phyloP scores from a whole-genome alignment of 2,113 vertebrate species.

The Oostethus manadensis region DNA sequence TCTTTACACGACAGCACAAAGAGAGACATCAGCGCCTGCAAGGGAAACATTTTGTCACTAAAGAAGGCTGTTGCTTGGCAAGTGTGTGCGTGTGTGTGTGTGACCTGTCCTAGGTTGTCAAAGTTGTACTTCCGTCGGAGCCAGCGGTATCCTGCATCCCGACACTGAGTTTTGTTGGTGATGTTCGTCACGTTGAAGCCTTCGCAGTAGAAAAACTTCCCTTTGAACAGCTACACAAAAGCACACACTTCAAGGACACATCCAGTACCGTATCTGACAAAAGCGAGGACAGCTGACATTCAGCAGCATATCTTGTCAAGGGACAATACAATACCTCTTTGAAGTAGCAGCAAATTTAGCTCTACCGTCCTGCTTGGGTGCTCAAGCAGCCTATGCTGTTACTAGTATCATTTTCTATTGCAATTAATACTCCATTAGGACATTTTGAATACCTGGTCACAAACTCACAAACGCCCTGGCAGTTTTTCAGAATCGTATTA shows the following conservation, averaged over 20 bases:
- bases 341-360: too few relatives aligned
- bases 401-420: too few relatives aligned
- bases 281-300: too few relatives aligned
- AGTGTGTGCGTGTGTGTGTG: background rate
- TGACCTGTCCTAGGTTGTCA: slow-evolving; percentile 94
- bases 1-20: slow-evolving; percentile 80
- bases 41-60: slow-evolving; percentile 12
- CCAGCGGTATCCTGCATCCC: slow-evolving; percentile 80
- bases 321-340: too few relatives aligned
- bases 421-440: too few relatives aligned
- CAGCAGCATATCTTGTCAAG: too few relatives aligned
- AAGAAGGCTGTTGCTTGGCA: slow-evolving; percentile 1
- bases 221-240: slow-evolving; percentile 87
- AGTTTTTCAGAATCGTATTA: too few relatives aligned
- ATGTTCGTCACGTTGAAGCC: slow-evolving; percentile 84
- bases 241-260: background rate
- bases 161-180: slow-evolving; percentile 85
- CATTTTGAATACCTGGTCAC: too few relatives aligned
- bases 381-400: too few relatives aligned
- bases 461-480: too few relatives aligned
- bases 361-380: too few relatives aligned
- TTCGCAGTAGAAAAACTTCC: slow-evolving; percentile 94
- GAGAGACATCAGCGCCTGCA: slow-evolving; percentile 68
- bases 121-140: slow-evolving; percentile 93
- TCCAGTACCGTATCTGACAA: too few relatives aligned